Conservation (phyloP, 1,140 invertebrate species). For the Phortica variegata region DNA sequence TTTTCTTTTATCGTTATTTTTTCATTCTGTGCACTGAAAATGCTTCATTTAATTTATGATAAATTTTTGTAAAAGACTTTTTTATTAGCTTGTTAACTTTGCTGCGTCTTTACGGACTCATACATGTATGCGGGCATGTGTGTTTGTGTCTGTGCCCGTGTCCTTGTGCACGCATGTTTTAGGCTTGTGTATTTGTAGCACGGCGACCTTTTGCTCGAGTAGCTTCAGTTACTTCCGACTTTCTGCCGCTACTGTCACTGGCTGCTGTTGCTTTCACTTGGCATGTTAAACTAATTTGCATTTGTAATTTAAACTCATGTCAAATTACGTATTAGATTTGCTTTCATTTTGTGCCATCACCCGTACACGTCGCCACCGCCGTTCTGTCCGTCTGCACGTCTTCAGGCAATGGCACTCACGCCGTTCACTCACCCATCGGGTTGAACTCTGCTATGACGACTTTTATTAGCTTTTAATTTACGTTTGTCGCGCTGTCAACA, state of each 20-base stretch:
- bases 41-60: conserved; percentile 55
- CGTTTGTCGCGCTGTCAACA: conserved; percentile 39
- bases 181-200: too few relatives aligned
- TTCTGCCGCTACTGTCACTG: conserved; percentile 4
- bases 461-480: conserved; percentile 48
- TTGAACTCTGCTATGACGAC: conserved; percentile 10
- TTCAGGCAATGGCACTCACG: conserved; percentile 4
- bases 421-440: conserved; percentile 31
- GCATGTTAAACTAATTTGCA: conserved; percentile 43
- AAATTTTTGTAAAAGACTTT: conserved; percentile 42
- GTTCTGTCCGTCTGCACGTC: too few relatives aligned
- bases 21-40: conserved; percentile 28
- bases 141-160: conserved; percentile 4
- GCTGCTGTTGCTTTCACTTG: too few relatives aligned
- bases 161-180: too few relatives aligned
- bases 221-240: conserved; percentile 8
- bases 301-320: conserved; percentile 50
- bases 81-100: conserved; percentile 50
- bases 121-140: neutral
- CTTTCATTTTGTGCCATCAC: too few relatives aligned
- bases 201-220: neutral
- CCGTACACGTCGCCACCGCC: too few relatives aligned
- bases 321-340: conserved; percentile 49
- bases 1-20: conserved; percentile 1
- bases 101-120: conserved; percentile 19